Percentiles rank a stretch among this genome's conserved stretches.
These are phyloP conservation scores for Platypus cylindrus DNA, from an alignment of 2,888 invertebrate species.

Conservation along the genomic window DNA sequence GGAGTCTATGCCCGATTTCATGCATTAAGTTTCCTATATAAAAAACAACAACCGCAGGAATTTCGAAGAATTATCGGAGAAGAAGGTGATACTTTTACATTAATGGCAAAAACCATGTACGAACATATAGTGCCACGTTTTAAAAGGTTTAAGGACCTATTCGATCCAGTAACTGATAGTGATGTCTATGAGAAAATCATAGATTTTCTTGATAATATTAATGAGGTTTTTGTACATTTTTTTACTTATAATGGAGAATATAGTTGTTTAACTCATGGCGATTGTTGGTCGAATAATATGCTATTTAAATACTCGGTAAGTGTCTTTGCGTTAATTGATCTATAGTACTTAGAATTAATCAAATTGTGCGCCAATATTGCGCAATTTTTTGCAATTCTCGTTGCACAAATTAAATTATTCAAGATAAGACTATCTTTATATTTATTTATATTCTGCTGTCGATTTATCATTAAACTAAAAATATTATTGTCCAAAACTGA, in stretches of 20 bases:
- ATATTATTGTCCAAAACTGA: no score
- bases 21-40: constrained; percentile 9
- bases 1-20: constrained; percentile 10
- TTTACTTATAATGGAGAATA: constrained; percentile 10
- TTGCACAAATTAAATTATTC: neutral
- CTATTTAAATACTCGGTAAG: constrained; percentile 17
- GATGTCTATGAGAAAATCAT: neutral
- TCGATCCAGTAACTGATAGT: neutral
- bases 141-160: no score
- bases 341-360: neutral
- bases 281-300: constrained; percentile 14
- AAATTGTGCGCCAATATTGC: neutral
- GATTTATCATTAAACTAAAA: no score
- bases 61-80: constrained; percentile 3
- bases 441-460: no score
- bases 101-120: neutral
- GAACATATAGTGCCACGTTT: neutral
- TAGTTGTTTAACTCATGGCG: constrained; percentile 11
- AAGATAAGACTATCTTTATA: no score
- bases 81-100: neutral
- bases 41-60: constrained; percentile 5
- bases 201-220: neutral
- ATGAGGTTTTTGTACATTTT: no score
- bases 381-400: neutral
- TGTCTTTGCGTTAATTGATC: constrained; percentile 1